These are phyloP conservation scores for Thamnophis elegans DNA, from an alignment of 2,797 vertebrate species.

Conservation along the genomic window DNA sequence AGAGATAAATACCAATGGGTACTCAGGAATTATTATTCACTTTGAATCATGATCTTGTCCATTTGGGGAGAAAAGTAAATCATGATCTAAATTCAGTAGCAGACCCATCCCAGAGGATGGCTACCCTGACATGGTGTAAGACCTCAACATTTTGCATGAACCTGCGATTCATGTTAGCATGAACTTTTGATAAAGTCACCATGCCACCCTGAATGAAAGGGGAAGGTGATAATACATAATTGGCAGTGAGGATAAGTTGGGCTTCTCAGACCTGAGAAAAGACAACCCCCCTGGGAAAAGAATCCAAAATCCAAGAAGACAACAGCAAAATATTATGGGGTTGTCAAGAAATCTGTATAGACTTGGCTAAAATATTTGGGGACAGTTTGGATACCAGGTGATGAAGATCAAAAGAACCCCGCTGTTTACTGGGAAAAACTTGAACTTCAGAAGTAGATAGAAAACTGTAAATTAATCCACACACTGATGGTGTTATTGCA, in stretches of 20 bases:
- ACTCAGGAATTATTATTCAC: neutral
- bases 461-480: neutral
- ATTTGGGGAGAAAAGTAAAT: neutral
- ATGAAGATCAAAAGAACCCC: neutral
- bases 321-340: neutral
- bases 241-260: neutral
- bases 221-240: neutral
- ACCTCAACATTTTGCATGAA: neutral
- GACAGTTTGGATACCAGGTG: neutral
- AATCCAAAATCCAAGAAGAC: neutral
- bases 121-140: neutral
- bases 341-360: neutral
- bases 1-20: neutral
- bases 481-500: neutral
- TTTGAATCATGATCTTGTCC: neutral
- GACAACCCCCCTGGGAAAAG: neutral
- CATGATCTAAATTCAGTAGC: neutral
- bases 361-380: neutral
- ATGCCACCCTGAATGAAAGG: neutral
- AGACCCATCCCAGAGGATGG: neutral
- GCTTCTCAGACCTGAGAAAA: neutral
- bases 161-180: neutral
- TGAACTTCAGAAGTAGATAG: neutral
- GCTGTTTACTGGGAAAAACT: neutral
- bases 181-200: neutral